phyloP scores from a whole-genome alignment of 1,140 invertebrate genomes.

The Polypedilum pembai region DNA sequence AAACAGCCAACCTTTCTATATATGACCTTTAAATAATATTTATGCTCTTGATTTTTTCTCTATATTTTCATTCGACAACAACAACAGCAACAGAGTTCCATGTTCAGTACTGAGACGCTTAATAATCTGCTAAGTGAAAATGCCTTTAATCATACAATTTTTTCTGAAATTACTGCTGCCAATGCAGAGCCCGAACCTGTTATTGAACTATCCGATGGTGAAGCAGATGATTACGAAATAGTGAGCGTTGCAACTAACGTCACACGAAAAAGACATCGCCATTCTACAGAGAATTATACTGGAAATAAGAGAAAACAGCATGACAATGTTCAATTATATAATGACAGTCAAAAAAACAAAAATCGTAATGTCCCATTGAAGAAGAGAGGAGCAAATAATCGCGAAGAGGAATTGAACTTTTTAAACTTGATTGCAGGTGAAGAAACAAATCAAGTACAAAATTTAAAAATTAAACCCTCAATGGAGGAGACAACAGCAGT shows the following conservation, averaged over 20 bases:
- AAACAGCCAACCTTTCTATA: background rate
- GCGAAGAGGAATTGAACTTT: background rate
- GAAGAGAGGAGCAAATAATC: background rate
- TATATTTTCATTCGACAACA: background rate
- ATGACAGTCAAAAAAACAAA: conserved; percentile 6
- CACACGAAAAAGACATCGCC: background rate
- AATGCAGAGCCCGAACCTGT: background rate
- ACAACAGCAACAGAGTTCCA: background rate
- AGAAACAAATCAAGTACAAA: conserved; percentile 10
- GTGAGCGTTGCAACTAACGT: background rate
- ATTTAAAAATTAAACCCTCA: background rate
- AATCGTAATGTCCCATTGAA: background rate
- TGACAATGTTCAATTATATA: background rate
- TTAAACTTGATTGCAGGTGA: conserved; percentile 6
- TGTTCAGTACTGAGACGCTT: background rate
- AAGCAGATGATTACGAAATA: background rate
- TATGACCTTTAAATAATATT: conserved; percentile 16
- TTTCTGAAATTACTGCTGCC: background rate
- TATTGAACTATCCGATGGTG: background rate
- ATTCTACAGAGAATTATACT: background rate
- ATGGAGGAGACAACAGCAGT: background rate
- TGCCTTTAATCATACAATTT: background rate
- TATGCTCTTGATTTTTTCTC: background rate
- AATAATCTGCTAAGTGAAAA: background rate
- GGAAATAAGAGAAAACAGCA: background rate